Evolutionary conservation across 2,888 invertebrate genomes (phyloP).

Genomic region (Ecdyonurus torrentis): DNA sequence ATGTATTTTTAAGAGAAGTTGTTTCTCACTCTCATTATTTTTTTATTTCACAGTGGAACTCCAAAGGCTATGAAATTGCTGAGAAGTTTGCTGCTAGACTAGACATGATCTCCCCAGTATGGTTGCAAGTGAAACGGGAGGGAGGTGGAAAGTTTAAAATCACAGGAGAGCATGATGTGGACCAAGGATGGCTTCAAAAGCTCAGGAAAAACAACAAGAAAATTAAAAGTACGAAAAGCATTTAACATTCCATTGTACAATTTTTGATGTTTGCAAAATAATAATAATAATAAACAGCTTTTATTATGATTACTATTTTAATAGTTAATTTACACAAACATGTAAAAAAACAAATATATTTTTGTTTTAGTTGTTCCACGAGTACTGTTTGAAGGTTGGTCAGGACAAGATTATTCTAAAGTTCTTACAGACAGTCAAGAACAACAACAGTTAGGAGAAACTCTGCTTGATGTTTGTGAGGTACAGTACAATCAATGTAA

Average conservation of each 20-base stretch:
- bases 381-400: conserved; percentile 78
- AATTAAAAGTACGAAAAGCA: not conserved
- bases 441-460: conserved; percentile 45
- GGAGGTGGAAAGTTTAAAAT: conserved; percentile 44
- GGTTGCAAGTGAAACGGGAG: conserved; percentile 68
- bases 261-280: too few species aligned
- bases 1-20: conserved; percentile 12
- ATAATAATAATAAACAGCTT: too few species aligned
- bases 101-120: conserved; percentile 82
- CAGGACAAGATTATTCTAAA: conserved; percentile 49
- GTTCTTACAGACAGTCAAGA: conserved; percentile 51
- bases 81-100: conserved; percentile 81
- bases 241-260: too few species aligned
- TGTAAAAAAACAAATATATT: conserved; percentile 2
- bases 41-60: conserved; percentile 92
- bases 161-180: conserved; percentile 65
- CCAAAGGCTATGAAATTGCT: conserved; percentile 81
- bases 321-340: not conserved
- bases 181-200: conserved; percentile 63
- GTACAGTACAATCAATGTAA: conserved; percentile 18
- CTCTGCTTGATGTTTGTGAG: conserved; percentile 42
- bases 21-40: too few species aligned
- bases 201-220: conserved; percentile 32
- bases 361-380: conserved; percentile 63
- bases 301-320: conserved; percentile 8